Conservation (phyloP, 2,888 invertebrate species). For the Ornithoptera alexandrae region DNA sequence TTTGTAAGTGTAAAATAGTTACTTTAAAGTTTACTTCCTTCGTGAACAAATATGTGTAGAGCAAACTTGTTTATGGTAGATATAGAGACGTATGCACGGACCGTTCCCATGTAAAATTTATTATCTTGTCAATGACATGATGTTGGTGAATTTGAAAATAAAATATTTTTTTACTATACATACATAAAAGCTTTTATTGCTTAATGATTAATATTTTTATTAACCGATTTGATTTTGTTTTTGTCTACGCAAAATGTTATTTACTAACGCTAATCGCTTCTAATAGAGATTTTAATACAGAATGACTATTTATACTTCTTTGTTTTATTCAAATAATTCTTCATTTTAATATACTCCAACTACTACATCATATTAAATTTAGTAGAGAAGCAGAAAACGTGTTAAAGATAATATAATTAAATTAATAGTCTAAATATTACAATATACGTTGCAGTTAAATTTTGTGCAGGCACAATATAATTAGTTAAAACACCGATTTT, state of each 20-base stretch:
- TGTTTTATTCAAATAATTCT: slow-evolving; percentile 22
- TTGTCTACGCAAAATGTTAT: slow-evolving; percentile 18
- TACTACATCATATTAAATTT: too few relatives aligned
- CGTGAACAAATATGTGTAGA: too few relatives aligned
- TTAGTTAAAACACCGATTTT: too few relatives aligned
- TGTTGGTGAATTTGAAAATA: too few relatives aligned
- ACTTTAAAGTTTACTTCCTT: too few relatives aligned
- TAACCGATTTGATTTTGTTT: background rate
- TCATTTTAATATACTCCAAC: too few relatives aligned
- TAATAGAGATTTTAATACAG: slow-evolving; percentile 27
- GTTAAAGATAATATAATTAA: too few relatives aligned
- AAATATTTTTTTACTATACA: slow-evolving; percentile 4
- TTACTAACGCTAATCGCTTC: slow-evolving; percentile 27
- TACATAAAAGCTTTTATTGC: background rate
- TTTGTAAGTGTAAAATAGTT: too few relatives aligned
- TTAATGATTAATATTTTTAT: slow-evolving; percentile 6
- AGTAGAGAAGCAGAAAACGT: too few relatives aligned
- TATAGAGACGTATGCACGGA: slow-evolving; percentile 7
- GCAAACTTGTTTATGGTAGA: background rate
- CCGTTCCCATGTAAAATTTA: background rate
- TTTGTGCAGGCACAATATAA: too few relatives aligned
- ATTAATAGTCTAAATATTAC: too few relatives aligned
- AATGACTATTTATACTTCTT: slow-evolving; percentile 17
- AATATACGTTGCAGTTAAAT: too few relatives aligned
- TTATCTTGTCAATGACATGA: background rate